A percentile compares a stretch with the other conserved stretches of the same genome.
Conservation (phyloP, 1,140 invertebrate genomes). For the Microplitis demolitor region DNA sequence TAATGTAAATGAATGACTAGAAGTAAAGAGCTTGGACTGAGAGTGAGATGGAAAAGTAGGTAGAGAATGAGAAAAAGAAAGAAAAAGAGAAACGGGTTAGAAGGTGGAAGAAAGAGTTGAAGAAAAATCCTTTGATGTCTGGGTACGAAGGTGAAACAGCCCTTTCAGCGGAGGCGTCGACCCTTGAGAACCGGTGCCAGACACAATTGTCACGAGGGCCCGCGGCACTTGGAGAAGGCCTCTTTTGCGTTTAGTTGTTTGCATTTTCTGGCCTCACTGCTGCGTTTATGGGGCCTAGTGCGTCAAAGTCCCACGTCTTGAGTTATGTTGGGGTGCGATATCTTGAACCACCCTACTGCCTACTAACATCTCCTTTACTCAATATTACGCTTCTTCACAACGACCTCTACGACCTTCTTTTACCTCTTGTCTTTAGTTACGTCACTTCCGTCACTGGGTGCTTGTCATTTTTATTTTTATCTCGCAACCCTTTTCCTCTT, state of each 20-base stretch:
- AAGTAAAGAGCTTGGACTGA: background rate
- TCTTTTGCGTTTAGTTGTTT: constrained; percentile 37
- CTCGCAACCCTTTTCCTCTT: background rate
- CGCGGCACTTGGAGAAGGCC: constrained; percentile 33
- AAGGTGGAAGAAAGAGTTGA: constrained; percentile 14
- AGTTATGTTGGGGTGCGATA: no score
- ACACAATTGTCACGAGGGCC: constrained; percentile 53
- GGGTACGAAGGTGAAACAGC: constrained; percentile 35
- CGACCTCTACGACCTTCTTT: background rate
- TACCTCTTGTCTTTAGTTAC: background rate
- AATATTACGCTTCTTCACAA: background rate
- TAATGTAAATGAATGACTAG: constrained; percentile 1
- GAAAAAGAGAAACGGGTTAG: background rate
- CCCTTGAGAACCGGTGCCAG: constrained; percentile 51
- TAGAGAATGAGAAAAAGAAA: constrained; percentile 9
- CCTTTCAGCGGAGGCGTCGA: constrained; percentile 53
- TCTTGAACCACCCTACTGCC: background rate
- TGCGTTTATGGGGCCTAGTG: background rate
- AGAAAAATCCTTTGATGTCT: constrained; percentile 26
- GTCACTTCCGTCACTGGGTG: no score
- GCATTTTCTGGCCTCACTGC: background rate
- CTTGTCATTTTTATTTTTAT: no score
- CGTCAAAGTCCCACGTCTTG: background rate
- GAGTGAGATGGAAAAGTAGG: background rate
- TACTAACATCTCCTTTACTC: background rate